Base-by-base conservation (phyloP, 2,888 invertebrate species). In the Frankliniella fusca region DNA sequence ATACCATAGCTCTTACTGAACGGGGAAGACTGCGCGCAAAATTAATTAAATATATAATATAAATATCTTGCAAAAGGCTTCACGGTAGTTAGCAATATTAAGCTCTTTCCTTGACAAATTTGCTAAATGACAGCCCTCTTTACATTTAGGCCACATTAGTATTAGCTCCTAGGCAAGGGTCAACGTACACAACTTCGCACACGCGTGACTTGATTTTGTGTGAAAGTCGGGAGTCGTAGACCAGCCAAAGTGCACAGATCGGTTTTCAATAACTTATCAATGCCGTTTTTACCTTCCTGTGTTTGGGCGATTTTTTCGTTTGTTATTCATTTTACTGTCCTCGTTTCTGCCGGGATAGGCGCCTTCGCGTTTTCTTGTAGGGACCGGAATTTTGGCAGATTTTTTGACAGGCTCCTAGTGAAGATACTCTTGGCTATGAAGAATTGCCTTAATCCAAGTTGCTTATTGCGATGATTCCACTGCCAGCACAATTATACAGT, bases 301-400 rank as follows among this genome's bases (percentile, higher is more conserved):
- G 88, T 93, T 93, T 87, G 94, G 92, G 89, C 95, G 93, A 91
- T 92, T 94, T 91, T 95, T 95, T 90, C 94, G 93, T 90, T 94
- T 94, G 89, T 92, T 94, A 88, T 94, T 95, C 93, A 93, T 93
- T 88, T 92, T 92, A 89, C 87, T 89, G 87, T 89, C 89, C 88
- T 87, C 87, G 87, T 87, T 89, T 87, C 88, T 88, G 88, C 92
- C 92, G 91, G 92, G 91, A 90, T 92, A 92, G 93, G 93, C 93
- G 92, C 92, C 91, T 91, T 93, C 93, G 91, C 91, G 92, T 91
- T 92, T 93, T 90, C 92, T 93, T 92, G 93, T 93, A 90, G 93
- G 93, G 93, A 93, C 93, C 93, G 94, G 93, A 94, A 94, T 94
- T 93, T 94, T 94, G 93, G 91, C 87, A 86, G 88, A 86, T 88